These are phyloP conservation scores for Protobothrops flavoviridis DNA, from an alignment of 2,113 vertebrate species.

Conservation along the genomic window DNA sequence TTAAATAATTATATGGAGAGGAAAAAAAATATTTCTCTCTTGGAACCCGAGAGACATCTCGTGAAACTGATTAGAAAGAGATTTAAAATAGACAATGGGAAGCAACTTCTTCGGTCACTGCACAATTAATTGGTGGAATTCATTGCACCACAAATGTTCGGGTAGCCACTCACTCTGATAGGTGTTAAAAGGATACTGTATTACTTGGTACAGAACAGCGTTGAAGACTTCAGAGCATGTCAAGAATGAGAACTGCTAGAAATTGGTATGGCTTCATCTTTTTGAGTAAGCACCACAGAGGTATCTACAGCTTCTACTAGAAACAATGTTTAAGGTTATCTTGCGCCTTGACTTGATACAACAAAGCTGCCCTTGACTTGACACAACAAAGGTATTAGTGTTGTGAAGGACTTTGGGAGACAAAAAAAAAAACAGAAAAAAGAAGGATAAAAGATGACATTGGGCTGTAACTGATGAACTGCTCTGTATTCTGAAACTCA, in stretches of 20 bases:
- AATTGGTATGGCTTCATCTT: neutral
- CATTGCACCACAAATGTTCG: neutral
- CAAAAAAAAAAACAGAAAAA: neutral
- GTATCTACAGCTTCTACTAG: neutral
- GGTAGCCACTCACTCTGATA: neutral
- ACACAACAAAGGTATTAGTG: neutral
- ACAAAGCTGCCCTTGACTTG: no score
- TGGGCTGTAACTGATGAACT: constrained; percentile 39
- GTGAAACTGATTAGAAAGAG: neutral
- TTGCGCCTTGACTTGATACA: neutral
- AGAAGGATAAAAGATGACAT: constrained; percentile 18
- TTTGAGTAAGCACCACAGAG: neutral
- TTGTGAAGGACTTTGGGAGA: neutral
- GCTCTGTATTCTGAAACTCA: constrained; percentile 39
- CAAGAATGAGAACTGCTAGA: neutral
- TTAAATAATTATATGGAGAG: no score
- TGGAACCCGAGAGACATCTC: no score
- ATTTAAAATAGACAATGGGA: neutral
- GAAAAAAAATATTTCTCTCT: no score
- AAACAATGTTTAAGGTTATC: neutral
- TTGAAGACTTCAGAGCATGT: neutral
- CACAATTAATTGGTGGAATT: neutral
- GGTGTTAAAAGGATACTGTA: neutral
- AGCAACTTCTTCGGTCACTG: neutral
- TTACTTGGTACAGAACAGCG: neutral